Conservation (phyloP, 2,888 invertebrate genomes). For the Papilio gigon region DNA sequence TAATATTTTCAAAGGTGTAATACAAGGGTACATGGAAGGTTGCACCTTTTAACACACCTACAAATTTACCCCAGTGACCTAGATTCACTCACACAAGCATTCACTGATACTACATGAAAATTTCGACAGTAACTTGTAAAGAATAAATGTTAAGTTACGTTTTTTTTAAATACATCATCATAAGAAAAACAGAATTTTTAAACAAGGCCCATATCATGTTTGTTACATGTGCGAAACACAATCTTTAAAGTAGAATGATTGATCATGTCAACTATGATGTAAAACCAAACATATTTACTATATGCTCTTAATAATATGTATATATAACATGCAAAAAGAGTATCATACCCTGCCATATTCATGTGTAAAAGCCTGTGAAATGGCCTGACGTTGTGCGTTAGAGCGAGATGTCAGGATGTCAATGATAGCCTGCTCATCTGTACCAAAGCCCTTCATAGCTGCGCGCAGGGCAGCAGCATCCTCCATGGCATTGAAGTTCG, state of each 20-base stretch:
- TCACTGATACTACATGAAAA: not conserved
- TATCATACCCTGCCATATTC: conserved; percentile 81
- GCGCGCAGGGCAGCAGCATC: conserved; percentile 85
- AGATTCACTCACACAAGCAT: too few relatives aligned
- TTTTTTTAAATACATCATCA: too few relatives aligned
- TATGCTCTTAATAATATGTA: not conserved
- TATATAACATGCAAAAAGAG: not conserved
- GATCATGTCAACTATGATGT: not conserved
- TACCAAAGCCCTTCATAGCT: conserved; percentile 90
- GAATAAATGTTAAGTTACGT: too few relatives aligned
- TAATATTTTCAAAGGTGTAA: not conserved
- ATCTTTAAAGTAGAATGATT: conserved; percentile 12
- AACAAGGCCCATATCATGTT: too few relatives aligned
- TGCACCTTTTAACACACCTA: not conserved
- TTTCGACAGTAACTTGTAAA: too few relatives aligned
- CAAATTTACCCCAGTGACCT: not conserved
- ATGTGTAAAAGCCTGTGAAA: conserved; percentile 83
- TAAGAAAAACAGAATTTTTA: not conserved
- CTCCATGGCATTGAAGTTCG: conserved; percentile 84
- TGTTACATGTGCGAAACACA: not conserved
- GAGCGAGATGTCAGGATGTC: conserved; percentile 86
- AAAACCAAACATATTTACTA: not conserved
- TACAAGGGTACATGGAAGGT: not conserved
- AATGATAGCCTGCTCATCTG: conserved; percentile 89
- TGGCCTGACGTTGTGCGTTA: conserved; percentile 87